These are phyloP conservation scores for Polylopha cassiicola DNA, from an alignment of 2,888 invertebrate species.

Conservation along the genomic window DNA sequence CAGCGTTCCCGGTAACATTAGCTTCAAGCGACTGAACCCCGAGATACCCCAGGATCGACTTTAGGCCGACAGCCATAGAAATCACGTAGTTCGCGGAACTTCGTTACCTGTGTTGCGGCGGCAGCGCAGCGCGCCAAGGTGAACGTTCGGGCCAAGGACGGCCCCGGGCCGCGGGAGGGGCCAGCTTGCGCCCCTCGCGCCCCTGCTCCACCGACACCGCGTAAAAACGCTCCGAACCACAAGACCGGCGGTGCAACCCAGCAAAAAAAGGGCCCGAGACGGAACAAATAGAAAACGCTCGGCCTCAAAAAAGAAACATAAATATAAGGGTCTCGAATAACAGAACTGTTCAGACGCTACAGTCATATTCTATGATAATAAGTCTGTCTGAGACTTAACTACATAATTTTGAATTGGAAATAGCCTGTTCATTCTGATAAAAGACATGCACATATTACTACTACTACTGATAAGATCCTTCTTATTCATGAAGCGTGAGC, in stretches of 20 bases:
- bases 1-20: slow-evolving; percentile 59
- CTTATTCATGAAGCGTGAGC: slow-evolving; percentile 39
- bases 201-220: slow-evolving; percentile 43
- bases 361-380: too few relatives aligned
- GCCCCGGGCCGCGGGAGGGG: slow-evolving; percentile 63
- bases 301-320: slow-evolving; percentile 54
- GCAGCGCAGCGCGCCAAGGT: slow-evolving; percentile 73
- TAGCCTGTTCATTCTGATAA: too few relatives aligned
- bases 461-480: slow-evolving; percentile 50
- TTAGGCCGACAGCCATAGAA: slow-evolving; percentile 70
- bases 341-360: slow-evolving; percentile 57
- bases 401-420: too few relatives aligned
- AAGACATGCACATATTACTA: slow-evolving; percentile 37
- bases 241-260: slow-evolving; percentile 60
- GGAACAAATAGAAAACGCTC: slow-evolving; percentile 74
- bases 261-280: slow-evolving; percentile 70
- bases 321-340: slow-evolving; percentile 65
- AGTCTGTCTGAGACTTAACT: too few relatives aligned
- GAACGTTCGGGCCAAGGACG: slow-evolving; percentile 77
- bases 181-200: slow-evolving; percentile 43
- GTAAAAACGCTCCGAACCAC: slow-evolving; percentile 69
- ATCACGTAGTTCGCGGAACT: slow-evolving; percentile 77
- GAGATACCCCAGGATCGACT: slow-evolving; percentile 56
- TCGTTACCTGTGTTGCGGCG: slow-evolving; percentile 73
- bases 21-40: slow-evolving; percentile 46